phyloP scores from a whole-genome alignment of 2,113 vertebrate genomes.

The Onychostruthus taczanowskii region DNA sequence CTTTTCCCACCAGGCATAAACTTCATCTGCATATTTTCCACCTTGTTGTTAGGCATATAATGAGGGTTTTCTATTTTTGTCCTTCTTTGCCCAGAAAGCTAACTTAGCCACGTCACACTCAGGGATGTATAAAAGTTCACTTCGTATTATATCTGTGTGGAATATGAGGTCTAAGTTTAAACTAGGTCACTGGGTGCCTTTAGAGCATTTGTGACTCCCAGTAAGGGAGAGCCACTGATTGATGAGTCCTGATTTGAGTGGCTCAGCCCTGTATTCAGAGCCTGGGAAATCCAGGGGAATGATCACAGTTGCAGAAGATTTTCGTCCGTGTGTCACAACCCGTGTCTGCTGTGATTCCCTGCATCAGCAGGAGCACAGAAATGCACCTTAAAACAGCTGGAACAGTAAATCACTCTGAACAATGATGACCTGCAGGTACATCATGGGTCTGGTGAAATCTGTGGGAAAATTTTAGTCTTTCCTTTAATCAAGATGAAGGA shows the following conservation, averaged over 20 bases:
- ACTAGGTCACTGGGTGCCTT: constrained; percentile 27
- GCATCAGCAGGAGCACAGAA: accelerated
- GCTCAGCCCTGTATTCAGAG: not conserved
- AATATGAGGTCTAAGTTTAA: not conserved
- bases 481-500: not conserved
- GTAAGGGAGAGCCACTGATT: not conserved
- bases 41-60: constrained; percentile 23
- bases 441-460: not conserved
- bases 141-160: not conserved
- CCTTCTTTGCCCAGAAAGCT: not conserved
- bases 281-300: not conserved
- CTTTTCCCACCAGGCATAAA: not conserved
- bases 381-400: not conserved
- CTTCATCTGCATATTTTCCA: constrained; percentile 6
- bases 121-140: not conserved
- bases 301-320: not conserved
- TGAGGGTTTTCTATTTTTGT: constrained; percentile 31
- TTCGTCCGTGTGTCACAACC: accelerated
- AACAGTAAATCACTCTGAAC: not conserved
- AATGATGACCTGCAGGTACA: not conserved
- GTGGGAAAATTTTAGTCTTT: not conserved
- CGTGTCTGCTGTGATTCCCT: accelerated
- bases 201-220: constrained; percentile 1
- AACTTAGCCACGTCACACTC: not conserved
- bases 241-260: not conserved